Evolutionary conservation across 2,888 invertebrate species (phyloP).

Genomic region (Nemotelus nigrinus): DNA sequence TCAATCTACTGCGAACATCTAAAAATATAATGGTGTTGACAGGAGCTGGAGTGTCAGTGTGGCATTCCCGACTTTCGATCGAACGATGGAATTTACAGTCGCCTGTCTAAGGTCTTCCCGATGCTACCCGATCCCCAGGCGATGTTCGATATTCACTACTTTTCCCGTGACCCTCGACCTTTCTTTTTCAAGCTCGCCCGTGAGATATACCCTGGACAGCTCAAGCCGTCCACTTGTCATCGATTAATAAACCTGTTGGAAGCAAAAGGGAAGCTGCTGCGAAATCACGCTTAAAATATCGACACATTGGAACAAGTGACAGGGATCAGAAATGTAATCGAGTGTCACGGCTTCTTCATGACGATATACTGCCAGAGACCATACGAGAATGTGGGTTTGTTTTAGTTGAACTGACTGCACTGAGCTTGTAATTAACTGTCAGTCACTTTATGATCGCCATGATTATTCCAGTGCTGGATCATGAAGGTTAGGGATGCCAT

Average conservation of each 20-base stretch:
- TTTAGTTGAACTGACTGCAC: too few relatives aligned
- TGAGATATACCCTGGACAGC: slow-evolving; percentile 90
- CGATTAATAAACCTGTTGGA: slow-evolving; percentile 85
- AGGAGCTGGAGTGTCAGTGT: slow-evolving; percentile 85
- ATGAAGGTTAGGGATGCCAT: too few relatives aligned
- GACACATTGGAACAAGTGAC: slow-evolving; percentile 91
- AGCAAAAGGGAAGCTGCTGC: slow-evolving; percentile 76
- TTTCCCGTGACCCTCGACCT: slow-evolving; percentile 81
- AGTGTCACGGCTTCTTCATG: slow-evolving; percentile 93
- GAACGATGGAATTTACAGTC: slow-evolving; percentile 85
- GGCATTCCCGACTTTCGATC: slow-evolving; percentile 93
- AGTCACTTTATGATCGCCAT: too few relatives aligned
- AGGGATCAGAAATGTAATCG: slow-evolving; percentile 82
- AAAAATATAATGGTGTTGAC: slow-evolving; percentile 86
- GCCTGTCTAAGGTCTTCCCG: slow-evolving; percentile 86
- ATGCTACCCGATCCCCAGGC: slow-evolving; percentile 88
- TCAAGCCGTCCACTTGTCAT: slow-evolving; percentile 86
- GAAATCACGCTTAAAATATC: slow-evolving; percentile 93
- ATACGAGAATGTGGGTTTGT: too few relatives aligned
- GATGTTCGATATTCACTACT: slow-evolving; percentile 81
- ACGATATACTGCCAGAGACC: slow-evolving; percentile 90
- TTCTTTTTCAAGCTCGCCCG: slow-evolving; percentile 92
- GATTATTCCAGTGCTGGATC: too few relatives aligned
- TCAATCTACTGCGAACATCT: slow-evolving; percentile 74
- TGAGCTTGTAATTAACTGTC: too few relatives aligned